Evolutionary conservation across 2,797 vertebrate species (phyloP).

Genomic region (Lithobates pipiens): DNA sequence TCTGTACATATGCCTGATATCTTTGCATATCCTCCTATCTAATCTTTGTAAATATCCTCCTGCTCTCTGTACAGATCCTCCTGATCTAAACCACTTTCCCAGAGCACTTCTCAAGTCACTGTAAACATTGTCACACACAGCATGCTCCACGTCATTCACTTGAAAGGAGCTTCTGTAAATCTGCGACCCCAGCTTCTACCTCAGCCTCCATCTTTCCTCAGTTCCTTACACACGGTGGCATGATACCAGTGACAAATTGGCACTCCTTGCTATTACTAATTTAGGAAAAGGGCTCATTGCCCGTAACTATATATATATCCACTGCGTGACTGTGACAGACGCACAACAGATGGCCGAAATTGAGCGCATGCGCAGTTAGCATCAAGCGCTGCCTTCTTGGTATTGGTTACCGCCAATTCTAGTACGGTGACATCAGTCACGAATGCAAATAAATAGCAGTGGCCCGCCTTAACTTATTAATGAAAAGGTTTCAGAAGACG

Average conservation of each 20-base stretch:
- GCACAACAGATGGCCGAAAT: constrained; percentile 66
- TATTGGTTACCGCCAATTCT: background rate
- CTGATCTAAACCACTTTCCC: too few relatives aligned
- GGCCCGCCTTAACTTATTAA: constrained; percentile 76
- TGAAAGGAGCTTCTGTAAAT: too few relatives aligned
- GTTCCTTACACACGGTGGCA: background rate
- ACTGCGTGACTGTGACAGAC: background rate
- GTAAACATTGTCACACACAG: too few relatives aligned
- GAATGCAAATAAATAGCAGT: constrained; percentile 75
- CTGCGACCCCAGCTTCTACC: too few relatives aligned
- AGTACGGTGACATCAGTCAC: background rate
- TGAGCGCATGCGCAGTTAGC: background rate
- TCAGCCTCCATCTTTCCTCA: too few relatives aligned
- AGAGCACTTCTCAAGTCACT: too few relatives aligned
- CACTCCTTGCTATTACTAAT: constrained; percentile 70
- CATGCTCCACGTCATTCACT: too few relatives aligned
- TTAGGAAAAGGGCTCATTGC: constrained; percentile 72
- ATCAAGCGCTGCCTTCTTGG: too few relatives aligned
- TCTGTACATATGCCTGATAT: too few relatives aligned
- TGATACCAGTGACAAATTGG: constrained; percentile 65
- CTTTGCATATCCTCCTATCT: too few relatives aligned
- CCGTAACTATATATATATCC: constrained; percentile 68
- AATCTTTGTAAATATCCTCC: too few relatives aligned
- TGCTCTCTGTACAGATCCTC: too few relatives aligned
- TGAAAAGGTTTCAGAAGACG: constrained; percentile 73